These are phyloP conservation scores for Cotesia chilonis DNA, from an alignment of 1,140 invertebrate species.

Conservation along the genomic window DNA sequence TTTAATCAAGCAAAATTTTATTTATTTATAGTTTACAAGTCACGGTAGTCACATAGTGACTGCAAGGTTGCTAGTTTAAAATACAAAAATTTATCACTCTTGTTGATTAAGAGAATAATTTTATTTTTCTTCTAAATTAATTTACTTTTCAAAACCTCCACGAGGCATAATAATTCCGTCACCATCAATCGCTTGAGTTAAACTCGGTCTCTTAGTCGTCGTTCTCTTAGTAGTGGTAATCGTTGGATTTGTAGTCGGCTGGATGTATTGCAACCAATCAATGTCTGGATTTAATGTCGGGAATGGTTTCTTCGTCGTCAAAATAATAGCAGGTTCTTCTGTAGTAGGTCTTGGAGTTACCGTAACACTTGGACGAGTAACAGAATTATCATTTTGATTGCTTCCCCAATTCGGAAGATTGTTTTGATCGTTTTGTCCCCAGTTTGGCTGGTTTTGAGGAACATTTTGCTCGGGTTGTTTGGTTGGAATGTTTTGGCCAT, in stretches of 20 bases:
- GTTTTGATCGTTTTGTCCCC: background rate
- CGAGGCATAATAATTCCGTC: conserved; percentile 6
- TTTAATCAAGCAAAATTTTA: too few species aligned
- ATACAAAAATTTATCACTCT: too few species aligned
- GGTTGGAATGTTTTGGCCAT: too few species aligned
- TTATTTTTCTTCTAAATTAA: too few species aligned
- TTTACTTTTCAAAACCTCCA: background rate
- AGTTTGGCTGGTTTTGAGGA: too few species aligned
- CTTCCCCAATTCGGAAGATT: background rate
- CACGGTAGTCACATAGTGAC: too few species aligned
- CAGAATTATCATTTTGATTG: background rate
- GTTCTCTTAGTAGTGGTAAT: too few species aligned
- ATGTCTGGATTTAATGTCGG: background rate
- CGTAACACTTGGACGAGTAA: background rate
- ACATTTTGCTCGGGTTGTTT: too few species aligned
- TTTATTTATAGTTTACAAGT: too few species aligned
- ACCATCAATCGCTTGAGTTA: conserved; percentile 1
- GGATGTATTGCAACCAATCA: conserved; percentile 14
- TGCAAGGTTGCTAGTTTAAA: too few species aligned
- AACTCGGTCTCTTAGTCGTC: background rate
- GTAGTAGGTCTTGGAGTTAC: background rate
- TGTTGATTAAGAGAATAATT: background rate
- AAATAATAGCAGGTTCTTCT: background rate
- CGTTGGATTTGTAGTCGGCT: background rate
- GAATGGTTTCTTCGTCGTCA: conserved; percentile 9